Conservation (phyloP, 2,888 invertebrate species). For the Boloria selene region DNA sequence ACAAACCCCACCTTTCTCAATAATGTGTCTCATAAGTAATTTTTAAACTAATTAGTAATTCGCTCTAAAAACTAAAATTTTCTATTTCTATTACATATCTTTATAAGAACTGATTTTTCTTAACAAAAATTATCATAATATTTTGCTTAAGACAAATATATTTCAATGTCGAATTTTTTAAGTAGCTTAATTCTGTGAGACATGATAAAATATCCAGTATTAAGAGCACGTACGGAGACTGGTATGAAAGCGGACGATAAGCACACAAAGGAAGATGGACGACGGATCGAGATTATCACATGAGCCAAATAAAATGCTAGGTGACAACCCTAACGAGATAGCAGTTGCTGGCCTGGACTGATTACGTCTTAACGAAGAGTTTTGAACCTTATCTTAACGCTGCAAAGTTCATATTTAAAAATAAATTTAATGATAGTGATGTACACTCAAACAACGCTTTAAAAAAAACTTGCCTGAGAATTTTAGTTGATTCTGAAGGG, state of each 20-base stretch:
- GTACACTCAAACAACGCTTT: neutral
- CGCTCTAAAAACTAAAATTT: no score
- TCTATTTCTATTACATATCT: no score
- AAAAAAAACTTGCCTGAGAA: slow-evolving; percentile 17
- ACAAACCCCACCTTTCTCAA: no score
- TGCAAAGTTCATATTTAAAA: neutral
- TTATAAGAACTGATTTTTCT: no score
- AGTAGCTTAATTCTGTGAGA: neutral
- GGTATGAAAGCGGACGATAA: slow-evolving; percentile 21
- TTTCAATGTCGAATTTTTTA: neutral
- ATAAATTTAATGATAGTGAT: neutral
- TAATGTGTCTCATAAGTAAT: no score
- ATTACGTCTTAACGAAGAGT: slow-evolving; percentile 12
- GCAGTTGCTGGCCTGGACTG: slow-evolving; percentile 15
- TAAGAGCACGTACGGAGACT: slow-evolving; percentile 4
- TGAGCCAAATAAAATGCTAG: slow-evolving; percentile 25
- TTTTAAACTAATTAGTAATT: no score
- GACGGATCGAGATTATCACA: slow-evolving; percentile 26
- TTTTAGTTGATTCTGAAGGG: slow-evolving; percentile 19
- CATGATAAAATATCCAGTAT: slow-evolving; percentile 8
- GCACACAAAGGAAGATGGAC: slow-evolving; percentile 31
- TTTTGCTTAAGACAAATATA: no score
- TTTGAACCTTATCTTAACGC: neutral
- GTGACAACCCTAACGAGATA: slow-evolving; percentile 31
- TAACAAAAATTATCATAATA: neutral